Conservation (phyloP, 2,797 vertebrate species). For the Sebastes matsubarae region DNA sequence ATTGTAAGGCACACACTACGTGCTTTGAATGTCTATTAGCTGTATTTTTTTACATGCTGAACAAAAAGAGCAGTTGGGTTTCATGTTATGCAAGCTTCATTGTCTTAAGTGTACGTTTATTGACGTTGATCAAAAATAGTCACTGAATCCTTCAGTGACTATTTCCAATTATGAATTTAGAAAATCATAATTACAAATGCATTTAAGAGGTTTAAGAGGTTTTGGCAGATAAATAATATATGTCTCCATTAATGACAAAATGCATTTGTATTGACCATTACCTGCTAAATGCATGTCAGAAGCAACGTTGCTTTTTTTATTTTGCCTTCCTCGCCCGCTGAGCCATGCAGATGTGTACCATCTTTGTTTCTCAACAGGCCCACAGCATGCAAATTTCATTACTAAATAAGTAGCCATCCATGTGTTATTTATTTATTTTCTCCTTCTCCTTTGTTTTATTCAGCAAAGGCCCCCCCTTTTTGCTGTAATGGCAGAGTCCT, state of each 20-base stretch:
- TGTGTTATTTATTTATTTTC: slow-evolving; percentile 27
- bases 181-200: not conserved
- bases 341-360: slow-evolving; percentile 38
- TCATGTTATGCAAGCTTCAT: not conserved
- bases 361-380: slow-evolving; percentile 16
- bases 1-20: not conserved
- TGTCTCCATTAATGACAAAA: not conserved
- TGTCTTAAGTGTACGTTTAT: not conserved
- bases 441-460: slow-evolving; percentile 27
- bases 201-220: not conserved
- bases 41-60: not conserved
- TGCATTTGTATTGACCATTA: not conserved
- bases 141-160: no score
- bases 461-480: slow-evolving; percentile 27
- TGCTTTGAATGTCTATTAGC: not conserved
- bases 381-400: slow-evolving; percentile 41
- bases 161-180: not conserved
- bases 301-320: not conserved
- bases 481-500: slow-evolving; percentile 29
- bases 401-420: slow-evolving; percentile 34
- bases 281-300: not conserved
- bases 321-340: not conserved
- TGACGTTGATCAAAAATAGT: no score
- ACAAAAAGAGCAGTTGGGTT: not conserved
- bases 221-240: not conserved